These are phyloP conservation scores for Bradypodion ventrale DNA, from an alignment of 2,797 vertebrate species.

Conservation along the genomic window DNA sequence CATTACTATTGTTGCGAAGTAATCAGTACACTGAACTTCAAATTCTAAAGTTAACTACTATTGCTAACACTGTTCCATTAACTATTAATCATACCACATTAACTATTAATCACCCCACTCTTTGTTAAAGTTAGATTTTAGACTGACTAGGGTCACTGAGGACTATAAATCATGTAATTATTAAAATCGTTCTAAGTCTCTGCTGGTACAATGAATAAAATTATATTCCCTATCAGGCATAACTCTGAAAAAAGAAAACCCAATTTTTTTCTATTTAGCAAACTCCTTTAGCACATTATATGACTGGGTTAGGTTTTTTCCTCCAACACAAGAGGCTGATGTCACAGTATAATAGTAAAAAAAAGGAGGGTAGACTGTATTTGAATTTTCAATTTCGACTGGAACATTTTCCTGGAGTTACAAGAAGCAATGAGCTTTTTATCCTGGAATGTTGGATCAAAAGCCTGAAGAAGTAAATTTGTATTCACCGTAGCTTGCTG, in stretches of 20 bases:
- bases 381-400: neutral
- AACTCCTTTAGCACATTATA: constrained; percentile 6
- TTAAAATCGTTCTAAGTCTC: constrained; percentile 23
- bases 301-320: no score
- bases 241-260: neutral
- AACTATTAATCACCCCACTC: constrained; percentile 23
- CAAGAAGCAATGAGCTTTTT: neutral
- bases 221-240: constrained; percentile 1
- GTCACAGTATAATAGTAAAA: neutral
- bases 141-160: constrained; percentile 16
- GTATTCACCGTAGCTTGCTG: no score
- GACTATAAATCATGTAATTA: constrained; percentile 39
- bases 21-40: constrained; percentile 32
- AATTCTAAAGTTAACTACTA: constrained; percentile 23
- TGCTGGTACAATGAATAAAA: constrained; percentile 18
- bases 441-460: no score
- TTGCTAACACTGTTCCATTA: constrained; percentile 28
- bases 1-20: constrained; percentile 30
- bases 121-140: constrained; percentile 20
- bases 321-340: neutral
- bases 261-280: neutral
- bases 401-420: neutral
- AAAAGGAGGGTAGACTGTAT: no score
- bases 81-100: constrained; percentile 27
- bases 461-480: no score